Base-by-base conservation (phyloP, 2,113 vertebrate genomes). In the Dipodomys spectabilis region DNA sequence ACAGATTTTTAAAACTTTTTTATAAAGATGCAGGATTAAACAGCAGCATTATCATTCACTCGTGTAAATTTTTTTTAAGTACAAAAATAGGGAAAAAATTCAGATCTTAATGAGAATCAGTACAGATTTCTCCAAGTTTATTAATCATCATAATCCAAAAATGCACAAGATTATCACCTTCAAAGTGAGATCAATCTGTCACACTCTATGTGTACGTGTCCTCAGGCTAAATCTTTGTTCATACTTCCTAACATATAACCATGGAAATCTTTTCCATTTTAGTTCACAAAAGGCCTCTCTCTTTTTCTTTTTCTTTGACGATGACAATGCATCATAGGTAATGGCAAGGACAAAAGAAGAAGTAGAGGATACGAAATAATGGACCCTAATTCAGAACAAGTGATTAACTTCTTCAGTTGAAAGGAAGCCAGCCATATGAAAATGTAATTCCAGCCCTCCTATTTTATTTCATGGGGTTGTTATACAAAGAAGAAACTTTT, bases 1-100 rank as follows among this genome's bases (percentile, higher is more conserved):
- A 15, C 98, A 98, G 98, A 97, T 64, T 98, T 98, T 57, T 57
- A 39, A 39, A 39, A 39, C 39, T 39, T 39, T 39, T 39, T 39
- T 39, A 39, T 39, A 39, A 39, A 39, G 39, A 39, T 39, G 39
- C 39, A 22, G 39, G 27, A 12, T 84, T 90, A 27, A 74, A 57
- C 1, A 75, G 25, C 44, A 82, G 12, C 23, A 12, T 32, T 72
- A 1, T 73, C 65, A 69, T 77, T 68, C 6, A 86, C 3, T 27
- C 81, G 60, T 2, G 10, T 20, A 39, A 57, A 3, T 57, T 53
- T 1, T 28, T 45, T 87, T 39, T 4, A 39, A 39, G 45, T 72
- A 53, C 7, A 27, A 82, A 77, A 7, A 57, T 77, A 87, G 35
- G 65, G 19, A 89, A 90, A 91, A 19, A 91, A 77, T 73, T 94